Conservation (phyloP, 2,113 vertebrate genomes). For the Leptodactylus fuscus region DNA sequence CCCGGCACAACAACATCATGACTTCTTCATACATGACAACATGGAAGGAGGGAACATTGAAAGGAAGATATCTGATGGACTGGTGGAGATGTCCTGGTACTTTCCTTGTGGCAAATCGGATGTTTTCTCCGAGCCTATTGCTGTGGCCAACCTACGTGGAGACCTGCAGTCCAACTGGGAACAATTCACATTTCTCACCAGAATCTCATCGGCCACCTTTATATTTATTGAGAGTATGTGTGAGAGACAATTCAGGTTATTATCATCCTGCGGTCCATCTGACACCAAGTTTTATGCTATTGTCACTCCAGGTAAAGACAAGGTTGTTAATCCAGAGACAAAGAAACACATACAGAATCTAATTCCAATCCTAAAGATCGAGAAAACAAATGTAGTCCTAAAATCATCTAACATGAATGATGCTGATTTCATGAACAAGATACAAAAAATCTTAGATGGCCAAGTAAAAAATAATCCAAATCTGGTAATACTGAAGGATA, state of each 20-base stretch:
- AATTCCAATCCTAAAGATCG: conserved; percentile 53
- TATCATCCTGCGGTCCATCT: not conserved
- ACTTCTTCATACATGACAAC: conserved; percentile 75
- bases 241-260: not conserved
- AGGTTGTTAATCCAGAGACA: conserved; percentile 62
- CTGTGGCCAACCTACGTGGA: not conserved
- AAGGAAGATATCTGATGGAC: not conserved
- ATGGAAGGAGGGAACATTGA: conserved; percentile 11
- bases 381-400: conserved; percentile 64
- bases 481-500: conserved; percentile 63
- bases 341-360: conserved; percentile 52
- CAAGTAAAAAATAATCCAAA: conserved; percentile 56
- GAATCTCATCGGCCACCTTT: not conserved
- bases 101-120: not conserved
- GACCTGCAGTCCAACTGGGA: conserved; percentile 7
- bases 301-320: conserved; percentile 63
- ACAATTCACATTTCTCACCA: not conserved
- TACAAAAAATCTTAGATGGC: conserved; percentile 53
- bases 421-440: conserved; percentile 40
- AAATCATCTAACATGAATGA: conserved; percentile 49
- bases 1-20: conserved; percentile 66
- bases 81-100: conserved; percentile 6
- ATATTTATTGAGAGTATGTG: conserved; percentile 23
- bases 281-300: not conserved
- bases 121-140: not conserved